These are phyloP conservation scores for Semibalanus balanoides DNA, from an alignment of 1,140 invertebrate genomes.

Conservation along the genomic window DNA sequence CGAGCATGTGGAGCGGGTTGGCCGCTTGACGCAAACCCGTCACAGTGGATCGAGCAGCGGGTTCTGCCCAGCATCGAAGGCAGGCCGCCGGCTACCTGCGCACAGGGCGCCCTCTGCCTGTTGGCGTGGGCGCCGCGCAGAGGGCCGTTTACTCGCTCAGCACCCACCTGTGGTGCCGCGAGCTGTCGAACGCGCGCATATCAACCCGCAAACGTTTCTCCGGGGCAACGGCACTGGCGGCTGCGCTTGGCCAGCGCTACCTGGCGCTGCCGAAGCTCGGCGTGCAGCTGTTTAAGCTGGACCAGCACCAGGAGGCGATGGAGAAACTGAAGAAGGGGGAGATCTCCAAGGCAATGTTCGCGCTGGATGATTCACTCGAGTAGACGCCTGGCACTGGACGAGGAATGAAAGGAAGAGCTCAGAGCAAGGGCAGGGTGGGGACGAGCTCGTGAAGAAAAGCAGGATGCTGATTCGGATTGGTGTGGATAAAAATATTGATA, in stretches of 20 bases:
- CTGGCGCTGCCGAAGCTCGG: slow-evolving; percentile 43
- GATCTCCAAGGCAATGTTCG: slow-evolving; percentile 59
- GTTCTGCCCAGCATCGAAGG: neutral
- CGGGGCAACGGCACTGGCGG: slow-evolving; percentile 58
- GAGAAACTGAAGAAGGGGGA: slow-evolving; percentile 54
- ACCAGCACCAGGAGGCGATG: slow-evolving; percentile 48
- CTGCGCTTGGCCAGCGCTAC: no score
- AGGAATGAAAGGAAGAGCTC: no score
- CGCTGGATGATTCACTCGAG: slow-evolving; percentile 72
- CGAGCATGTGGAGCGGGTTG: neutral
- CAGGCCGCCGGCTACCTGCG: neutral
- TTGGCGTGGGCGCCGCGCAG: slow-evolving; percentile 1
- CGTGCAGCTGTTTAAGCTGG: slow-evolving; percentile 49
- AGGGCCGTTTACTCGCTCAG: neutral
- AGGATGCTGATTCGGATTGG: no score
- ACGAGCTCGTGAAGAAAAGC: no score
- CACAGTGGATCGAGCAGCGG: slow-evolving; percentile 10
- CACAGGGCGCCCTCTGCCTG: neutral
- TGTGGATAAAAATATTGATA: no score
- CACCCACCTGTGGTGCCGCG: slow-evolving; percentile 9
- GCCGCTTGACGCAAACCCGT: no score
- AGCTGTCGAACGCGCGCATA: slow-evolving; percentile 35
- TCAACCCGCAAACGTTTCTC: slow-evolving; percentile 59
- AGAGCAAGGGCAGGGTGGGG: no score
- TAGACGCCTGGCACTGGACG: no score